Conservation (phyloP, 1,140 invertebrate species). For the Manduca sexta region DNA sequence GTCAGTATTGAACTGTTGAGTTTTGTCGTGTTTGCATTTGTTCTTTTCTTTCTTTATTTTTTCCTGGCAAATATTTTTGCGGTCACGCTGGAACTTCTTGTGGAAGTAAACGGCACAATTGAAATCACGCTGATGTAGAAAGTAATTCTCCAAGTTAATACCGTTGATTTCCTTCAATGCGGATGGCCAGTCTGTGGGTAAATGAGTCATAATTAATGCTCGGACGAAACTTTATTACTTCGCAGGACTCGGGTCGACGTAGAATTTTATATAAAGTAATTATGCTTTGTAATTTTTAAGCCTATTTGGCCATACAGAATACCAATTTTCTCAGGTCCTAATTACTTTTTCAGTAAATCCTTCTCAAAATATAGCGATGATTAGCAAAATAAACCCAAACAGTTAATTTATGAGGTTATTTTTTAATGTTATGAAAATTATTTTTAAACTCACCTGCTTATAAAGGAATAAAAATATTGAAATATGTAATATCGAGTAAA, state of each 20-base stretch:
- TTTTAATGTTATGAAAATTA: too few relatives aligned
- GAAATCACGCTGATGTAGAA: constrained; percentile 25
- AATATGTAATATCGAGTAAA: too few relatives aligned
- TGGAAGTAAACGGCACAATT: constrained; percentile 49
- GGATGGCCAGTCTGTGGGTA: constrained; percentile 16
- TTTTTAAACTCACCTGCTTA: too few relatives aligned
- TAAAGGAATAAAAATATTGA: too few relatives aligned
- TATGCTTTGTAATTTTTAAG: too few relatives aligned
- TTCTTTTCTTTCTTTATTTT: constrained; percentile 12
- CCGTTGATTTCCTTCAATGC: constrained; percentile 20
- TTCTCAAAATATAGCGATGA: too few relatives aligned
- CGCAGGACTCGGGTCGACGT: not conserved
- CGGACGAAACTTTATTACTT: not conserved
- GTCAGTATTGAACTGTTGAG: constrained; percentile 28
- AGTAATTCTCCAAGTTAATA: constrained; percentile 36
- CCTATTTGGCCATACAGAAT: too few relatives aligned
- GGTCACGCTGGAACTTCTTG: constrained; percentile 34
- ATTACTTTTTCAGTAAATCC: too few relatives aligned
- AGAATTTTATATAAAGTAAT: not conserved
- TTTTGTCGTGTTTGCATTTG: constrained; percentile 28
- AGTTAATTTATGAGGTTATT: too few relatives aligned
- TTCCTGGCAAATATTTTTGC: constrained; percentile 2
- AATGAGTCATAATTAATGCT: constrained; percentile 7
- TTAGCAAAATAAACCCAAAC: too few relatives aligned
- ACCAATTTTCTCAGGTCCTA: too few relatives aligned